Percentiles rank a stretch among this genome's conserved stretches.
These are phyloP conservation scores for Sprattus sprattus DNA, from an alignment of 2,113 vertebrate genomes.

Conservation along the genomic window DNA sequence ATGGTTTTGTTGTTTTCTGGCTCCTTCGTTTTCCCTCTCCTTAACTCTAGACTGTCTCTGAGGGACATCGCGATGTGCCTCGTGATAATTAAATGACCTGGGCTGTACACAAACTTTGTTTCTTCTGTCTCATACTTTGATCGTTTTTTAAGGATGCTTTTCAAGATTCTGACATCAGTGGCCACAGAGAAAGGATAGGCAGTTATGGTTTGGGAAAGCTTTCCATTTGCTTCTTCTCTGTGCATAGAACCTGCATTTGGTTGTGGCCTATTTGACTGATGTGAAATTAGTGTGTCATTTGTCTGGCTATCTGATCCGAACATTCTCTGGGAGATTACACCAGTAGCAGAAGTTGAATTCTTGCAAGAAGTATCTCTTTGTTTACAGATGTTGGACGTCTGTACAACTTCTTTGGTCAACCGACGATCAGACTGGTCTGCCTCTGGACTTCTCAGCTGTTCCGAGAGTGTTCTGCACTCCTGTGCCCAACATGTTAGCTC, in stretches of 20 bases:
- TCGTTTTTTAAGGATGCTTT: conserved; percentile 87
- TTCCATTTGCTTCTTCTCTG: conserved; percentile 27
- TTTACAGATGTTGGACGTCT: conserved; percentile 58
- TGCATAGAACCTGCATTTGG: conserved; percentile 43
- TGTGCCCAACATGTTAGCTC: conserved; percentile 58
- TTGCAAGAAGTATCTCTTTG: conserved; percentile 57
- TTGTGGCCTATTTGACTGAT: conserved; percentile 39
- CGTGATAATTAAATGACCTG: conserved; percentile 63
- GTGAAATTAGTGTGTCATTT: conserved; percentile 35
- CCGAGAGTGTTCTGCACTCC: conserved; percentile 56
- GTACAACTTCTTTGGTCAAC: neutral
- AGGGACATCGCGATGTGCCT: conserved; percentile 68
- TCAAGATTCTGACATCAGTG: conserved; percentile 64
- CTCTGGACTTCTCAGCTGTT: conserved; percentile 53
- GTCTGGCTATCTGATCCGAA: conserved; percentile 30
- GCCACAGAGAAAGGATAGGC: conserved; percentile 35
- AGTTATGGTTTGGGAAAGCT: conserved; percentile 41
- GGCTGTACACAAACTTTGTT: conserved; percentile 50
- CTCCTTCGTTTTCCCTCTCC: conserved; percentile 69
- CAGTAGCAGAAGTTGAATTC: conserved; percentile 41
- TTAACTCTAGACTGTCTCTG: conserved; percentile 86
- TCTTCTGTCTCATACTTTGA: conserved; percentile 65
- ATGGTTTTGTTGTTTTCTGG: conserved; percentile 58
- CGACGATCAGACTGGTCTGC: neutral
- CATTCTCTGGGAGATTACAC: conserved; percentile 36